Base-by-base conservation (phyloP, 2,888 invertebrate species). In the Ryuthela nishihirai region DNA sequence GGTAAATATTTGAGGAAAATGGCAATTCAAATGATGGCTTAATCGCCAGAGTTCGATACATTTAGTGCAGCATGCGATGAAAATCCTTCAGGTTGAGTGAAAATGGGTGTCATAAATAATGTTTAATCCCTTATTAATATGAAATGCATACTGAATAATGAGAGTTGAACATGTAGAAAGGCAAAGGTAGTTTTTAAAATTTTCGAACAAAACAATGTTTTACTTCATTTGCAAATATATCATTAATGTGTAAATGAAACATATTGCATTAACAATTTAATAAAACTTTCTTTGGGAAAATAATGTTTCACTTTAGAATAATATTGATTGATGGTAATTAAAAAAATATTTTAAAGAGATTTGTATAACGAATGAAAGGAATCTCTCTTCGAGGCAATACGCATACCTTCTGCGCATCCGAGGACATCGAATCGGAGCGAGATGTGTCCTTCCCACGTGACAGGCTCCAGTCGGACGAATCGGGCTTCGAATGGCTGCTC, bases 401-500 rank as follows among this genome's bases (percentile, higher is more conserved):
- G 6, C 29, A 35, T 41, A 59, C 58, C 60, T 62, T 74, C 72
- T 2, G 73, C 71, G 70, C 91, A 92, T 4, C 90, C 88, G 35
- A 89, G 78, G 7, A 90, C 71, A 67, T 90, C 88, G 24, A 86
- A 78, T 55, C 84, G 78, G 63, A 90, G 74, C 0, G 85, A 79
- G 35, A 84, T 83, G 10, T 75, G 79, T 4, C 81, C 80, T 66
- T 85, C 81, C 88, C 88, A 91, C 3, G 85, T 82, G 23, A 83
- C 74, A 0, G 91, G 91, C 64, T 80, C 80, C 54, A 91, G 77
- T 54, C 87, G 80, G 7, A 91, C 70, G 20, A 82, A 80, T 68
- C 81, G 81, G 0, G 89, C 87, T 71, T 88, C 88, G 44, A 91
- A 78, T 0, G 90, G 88, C 3, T 80, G 76, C 20, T 80, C 74